Base-by-base conservation (phyloP, 2,888 invertebrate species). In the Protophormia terraenovae region DNA sequence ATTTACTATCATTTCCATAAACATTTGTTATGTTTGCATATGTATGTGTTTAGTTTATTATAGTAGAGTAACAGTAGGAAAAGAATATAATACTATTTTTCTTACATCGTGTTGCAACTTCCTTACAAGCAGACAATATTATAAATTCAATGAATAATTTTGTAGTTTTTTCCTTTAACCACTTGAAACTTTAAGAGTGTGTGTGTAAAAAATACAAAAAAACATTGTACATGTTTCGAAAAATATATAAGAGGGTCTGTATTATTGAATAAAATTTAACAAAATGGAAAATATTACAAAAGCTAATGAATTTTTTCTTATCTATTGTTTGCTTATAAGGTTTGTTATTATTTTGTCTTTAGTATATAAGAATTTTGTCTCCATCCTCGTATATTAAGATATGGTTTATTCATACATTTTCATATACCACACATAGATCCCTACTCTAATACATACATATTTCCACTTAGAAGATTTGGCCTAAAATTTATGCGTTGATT, bases 401-500 rank as follows among this genome's bases (percentile, higher is more conserved):
- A 35, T 71, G 50, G 22, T 55, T 64, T 29, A 14, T 66, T 55
- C 55, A 45, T 64, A 29, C 12, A 24, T 41, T 64, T 64, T 32
- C 7, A 12, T 62, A 19, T 62, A 10, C 16, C 29, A 50, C 19
- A 67, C 45, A 41, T 24, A 38, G 16, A 50, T 66, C 3, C 19
- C 58, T 53, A 22, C 32, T n/a, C n/a, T n/a, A n/a, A 50, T 69
- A 6, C 50, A 5, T 41, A 50, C 35, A 66, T 53, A 45, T 45
- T 69, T 53, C 14, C 50, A 32, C 67, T 69, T 53, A 16, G 8
- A 55, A 71, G 82, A 47, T 84, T 78, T 82, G 81, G 73, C 66
- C 80, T 76, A 76, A 71, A 82, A 85, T 85, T 85, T 85, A 85
- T 85, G 81, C 84, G 78, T 84, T 84, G 58, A 84, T 77, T 84